Percentiles rank a stretch among this genome's conserved stretches.
Conservation (phyloP, 2,797 vertebrate genomes). For the Dromococcyx pavoninus region DNA sequence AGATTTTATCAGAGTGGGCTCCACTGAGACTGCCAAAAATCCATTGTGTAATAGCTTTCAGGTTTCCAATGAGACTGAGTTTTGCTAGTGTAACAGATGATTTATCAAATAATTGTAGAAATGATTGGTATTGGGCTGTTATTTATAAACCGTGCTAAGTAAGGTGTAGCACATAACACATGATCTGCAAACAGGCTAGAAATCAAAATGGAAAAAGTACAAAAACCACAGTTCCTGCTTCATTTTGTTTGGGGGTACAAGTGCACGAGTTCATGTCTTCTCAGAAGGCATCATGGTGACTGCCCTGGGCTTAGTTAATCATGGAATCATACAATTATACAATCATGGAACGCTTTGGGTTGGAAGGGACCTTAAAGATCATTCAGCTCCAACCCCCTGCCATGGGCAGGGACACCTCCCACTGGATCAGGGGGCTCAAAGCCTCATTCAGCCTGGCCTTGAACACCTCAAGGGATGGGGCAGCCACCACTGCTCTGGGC, state of each 20-base stretch:
- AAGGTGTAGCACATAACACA: not conserved
- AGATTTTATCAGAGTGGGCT: not conserved
- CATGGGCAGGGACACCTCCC: too few species aligned
- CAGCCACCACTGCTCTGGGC: too few species aligned
- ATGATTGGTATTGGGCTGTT: not conserved
- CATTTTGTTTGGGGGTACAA: not conserved
- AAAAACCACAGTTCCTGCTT: not conserved
- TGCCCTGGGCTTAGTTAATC: not conserved
- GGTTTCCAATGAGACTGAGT: not conserved
- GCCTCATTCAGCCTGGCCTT: too few species aligned
- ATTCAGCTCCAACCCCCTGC: too few species aligned
- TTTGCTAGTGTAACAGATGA: not conserved
- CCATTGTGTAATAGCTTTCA: not conserved
- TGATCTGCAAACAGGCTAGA: not conserved
- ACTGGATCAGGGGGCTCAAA: too few species aligned
- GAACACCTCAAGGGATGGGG: too few species aligned
- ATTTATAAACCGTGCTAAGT: not conserved
- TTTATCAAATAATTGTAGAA: not conserved
- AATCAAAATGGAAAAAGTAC: not conserved
- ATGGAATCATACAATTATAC: too few species aligned
- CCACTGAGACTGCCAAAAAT: not conserved
- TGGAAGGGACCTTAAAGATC: too few species aligned
- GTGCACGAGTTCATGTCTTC: not conserved
- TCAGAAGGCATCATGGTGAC: not conserved
- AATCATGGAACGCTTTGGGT: too few species aligned